These are phyloP conservation scores for Anthoptus insignis DNA, from an alignment of 2,888 invertebrate species.

Conservation along the genomic window DNA sequence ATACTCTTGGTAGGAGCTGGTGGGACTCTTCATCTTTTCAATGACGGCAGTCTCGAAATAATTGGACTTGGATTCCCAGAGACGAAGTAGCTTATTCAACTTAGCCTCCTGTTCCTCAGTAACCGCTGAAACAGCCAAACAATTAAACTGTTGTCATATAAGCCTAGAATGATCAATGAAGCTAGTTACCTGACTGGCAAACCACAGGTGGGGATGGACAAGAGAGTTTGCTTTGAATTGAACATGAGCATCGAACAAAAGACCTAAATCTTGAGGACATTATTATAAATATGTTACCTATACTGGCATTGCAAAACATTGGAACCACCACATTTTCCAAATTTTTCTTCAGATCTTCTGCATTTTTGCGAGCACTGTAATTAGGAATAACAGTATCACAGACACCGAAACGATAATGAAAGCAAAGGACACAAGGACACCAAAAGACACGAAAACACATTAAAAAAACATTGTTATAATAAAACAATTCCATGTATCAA, in stretches of 20 bases:
- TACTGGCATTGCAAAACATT: slow-evolving; percentile 98
- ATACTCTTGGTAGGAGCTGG: slow-evolving; percentile 95
- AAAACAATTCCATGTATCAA: no score
- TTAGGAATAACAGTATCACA: slow-evolving; percentile 86
- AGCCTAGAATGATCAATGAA: slow-evolving; percentile 63
- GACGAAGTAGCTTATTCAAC: slow-evolving; percentile 96
- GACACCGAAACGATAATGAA: slow-evolving; percentile 67
- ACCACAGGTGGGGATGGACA: slow-evolving; percentile 77
- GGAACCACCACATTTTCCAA: slow-evolving; percentile 98
- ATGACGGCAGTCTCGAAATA: slow-evolving; percentile 94
- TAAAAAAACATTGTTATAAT: neutral
- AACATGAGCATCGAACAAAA: slow-evolving; percentile 78
- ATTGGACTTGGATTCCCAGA: slow-evolving; percentile 99
- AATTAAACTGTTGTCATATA: slow-evolving; percentile 75
- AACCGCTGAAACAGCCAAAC: slow-evolving; percentile 88
- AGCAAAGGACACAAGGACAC: slow-evolving; percentile 29
- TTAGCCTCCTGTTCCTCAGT: slow-evolving; percentile 96
- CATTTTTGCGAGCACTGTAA: slow-evolving; percentile 98
- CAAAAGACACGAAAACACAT: neutral
- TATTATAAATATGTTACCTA: slow-evolving; percentile 89
- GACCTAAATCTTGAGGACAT: slow-evolving; percentile 83
- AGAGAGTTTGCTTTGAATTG: slow-evolving; percentile 68
- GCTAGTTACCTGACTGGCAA: slow-evolving; percentile 82
- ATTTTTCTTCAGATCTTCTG: slow-evolving; percentile 96
- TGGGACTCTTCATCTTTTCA: slow-evolving; percentile 95